Percentiles rank a stretch among this genome's conserved stretches.
These are phyloP conservation scores for Saccostrea echinata DNA, from an alignment of 1,140 invertebrate species.

Conservation along the genomic window DNA sequence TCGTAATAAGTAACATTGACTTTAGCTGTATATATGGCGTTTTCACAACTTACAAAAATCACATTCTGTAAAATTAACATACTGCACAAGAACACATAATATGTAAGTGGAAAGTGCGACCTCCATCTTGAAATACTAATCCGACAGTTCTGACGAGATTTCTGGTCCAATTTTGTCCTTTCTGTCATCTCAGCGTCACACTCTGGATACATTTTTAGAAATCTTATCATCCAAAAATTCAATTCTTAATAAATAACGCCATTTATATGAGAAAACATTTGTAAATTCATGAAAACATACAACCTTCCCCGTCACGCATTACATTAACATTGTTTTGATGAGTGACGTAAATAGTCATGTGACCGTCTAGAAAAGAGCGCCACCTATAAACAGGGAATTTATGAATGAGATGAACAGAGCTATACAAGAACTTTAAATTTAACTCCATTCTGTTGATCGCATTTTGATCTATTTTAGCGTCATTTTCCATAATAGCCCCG, in stretches of 20 bases:
- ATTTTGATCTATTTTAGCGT: too few relatives aligned
- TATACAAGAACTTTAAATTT: too few relatives aligned
- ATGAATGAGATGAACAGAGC: slow-evolving; percentile 14
- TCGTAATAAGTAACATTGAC: slow-evolving; percentile 26
- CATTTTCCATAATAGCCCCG: too few relatives aligned
- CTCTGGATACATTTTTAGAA: background rate
- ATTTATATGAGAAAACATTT: background rate
- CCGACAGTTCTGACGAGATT: background rate
- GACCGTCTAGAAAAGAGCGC: slow-evolving; percentile 26
- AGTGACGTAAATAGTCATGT: slow-evolving; percentile 39
- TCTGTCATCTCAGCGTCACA: background rate
- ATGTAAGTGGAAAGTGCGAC: slow-evolving; percentile 31
- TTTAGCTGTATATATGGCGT: background rate
- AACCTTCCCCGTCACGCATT: slow-evolving; percentile 8
- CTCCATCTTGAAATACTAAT: slow-evolving; percentile 41
- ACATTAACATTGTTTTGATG: slow-evolving; percentile 48
- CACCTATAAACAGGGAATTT: slow-evolving; percentile 42
- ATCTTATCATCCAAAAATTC: background rate
- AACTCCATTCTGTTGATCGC: too few relatives aligned
- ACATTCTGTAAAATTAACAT: slow-evolving; percentile 1
- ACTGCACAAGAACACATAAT: slow-evolving; percentile 16
- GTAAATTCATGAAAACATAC: slow-evolving; percentile 19
- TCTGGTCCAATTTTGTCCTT: background rate
- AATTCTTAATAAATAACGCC: background rate
- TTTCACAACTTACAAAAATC: background rate